Evolutionary conservation across 2,888 invertebrate species (phyloP).

Genomic region (Oligia strigilis): DNA sequence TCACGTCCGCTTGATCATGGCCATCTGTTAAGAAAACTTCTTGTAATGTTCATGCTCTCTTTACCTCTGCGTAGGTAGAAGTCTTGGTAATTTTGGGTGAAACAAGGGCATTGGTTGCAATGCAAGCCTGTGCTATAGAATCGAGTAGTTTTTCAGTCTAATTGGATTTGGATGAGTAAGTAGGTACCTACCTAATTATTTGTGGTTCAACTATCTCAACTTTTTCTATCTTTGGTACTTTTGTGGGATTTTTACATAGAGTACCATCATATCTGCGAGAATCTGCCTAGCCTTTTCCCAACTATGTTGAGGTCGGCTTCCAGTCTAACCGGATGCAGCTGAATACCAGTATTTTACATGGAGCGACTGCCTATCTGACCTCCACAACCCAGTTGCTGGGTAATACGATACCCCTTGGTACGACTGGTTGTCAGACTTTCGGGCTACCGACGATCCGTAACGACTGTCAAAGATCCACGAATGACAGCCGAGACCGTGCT

Average conservation of each 20-base stretch:
- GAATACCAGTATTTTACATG: too few species aligned
- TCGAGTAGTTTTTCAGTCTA: not conserved
- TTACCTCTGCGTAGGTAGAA: constrained; percentile 9
- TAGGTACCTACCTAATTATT: not conserved
- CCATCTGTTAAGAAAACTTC: constrained; percentile 27
- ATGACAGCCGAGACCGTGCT: too few species aligned
- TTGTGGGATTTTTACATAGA: too few species aligned
- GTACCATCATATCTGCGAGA: too few species aligned
- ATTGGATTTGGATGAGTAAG: not conserved
- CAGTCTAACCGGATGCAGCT: too few species aligned
- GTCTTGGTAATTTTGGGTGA: not conserved
- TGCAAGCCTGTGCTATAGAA: not conserved
- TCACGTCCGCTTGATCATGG: constrained; percentile 49
- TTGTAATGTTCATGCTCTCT: constrained; percentile 46
- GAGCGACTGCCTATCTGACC: too few species aligned
- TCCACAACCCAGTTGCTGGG: not conserved
- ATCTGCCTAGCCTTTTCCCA: too few species aligned
- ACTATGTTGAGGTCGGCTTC: too few species aligned
- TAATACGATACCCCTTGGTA: not conserved
- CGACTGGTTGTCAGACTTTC: not conserved
- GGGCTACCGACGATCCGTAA: not conserved
- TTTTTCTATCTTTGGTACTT: not conserved
- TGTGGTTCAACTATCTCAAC: not conserved
- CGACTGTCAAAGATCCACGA: too few species aligned
- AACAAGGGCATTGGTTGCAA: not conserved